phyloP scores from a whole-genome alignment of 2,888 invertebrate genomes.

The Polyploca ridens region DNA sequence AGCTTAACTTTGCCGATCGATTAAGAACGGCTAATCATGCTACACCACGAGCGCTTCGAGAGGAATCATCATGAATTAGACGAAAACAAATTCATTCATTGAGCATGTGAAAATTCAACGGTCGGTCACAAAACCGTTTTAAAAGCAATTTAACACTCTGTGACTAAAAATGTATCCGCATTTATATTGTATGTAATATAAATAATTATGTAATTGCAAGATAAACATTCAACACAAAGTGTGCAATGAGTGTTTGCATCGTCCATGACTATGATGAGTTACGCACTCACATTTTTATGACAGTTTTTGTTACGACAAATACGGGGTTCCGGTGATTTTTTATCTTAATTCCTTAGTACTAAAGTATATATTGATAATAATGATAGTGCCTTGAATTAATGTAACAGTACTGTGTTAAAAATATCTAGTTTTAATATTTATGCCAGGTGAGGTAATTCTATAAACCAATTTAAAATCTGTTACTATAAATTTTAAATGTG shows the following conservation, averaged over 20 bases:
- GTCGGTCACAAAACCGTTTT: not conserved
- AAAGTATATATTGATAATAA: not conserved
- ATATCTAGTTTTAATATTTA: not conserved
- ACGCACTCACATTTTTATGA: not conserved
- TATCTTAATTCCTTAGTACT: not conserved
- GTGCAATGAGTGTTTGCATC: not conserved
- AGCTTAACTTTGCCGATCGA: no score
- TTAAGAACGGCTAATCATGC: no score
- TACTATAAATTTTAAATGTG: no score
- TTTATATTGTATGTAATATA: not conserved
- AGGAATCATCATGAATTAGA: no score
- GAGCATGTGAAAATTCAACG: no score
- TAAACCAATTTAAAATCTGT: no score
- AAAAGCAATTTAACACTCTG: not conserved
- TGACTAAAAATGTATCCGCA: not conserved
- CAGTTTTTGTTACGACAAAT: not conserved
- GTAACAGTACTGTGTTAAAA: not conserved
- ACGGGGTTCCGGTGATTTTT: not conserved
- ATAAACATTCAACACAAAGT: not conserved
- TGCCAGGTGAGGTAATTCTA: not conserved
- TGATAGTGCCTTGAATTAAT: not conserved
- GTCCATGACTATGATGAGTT: no score
- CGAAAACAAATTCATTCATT: no score
- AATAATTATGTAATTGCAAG: not conserved
- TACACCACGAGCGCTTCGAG: no score